Base-by-base conservation (phyloP, 1,140 invertebrate genomes). In the Chelonus insularis region DNA sequence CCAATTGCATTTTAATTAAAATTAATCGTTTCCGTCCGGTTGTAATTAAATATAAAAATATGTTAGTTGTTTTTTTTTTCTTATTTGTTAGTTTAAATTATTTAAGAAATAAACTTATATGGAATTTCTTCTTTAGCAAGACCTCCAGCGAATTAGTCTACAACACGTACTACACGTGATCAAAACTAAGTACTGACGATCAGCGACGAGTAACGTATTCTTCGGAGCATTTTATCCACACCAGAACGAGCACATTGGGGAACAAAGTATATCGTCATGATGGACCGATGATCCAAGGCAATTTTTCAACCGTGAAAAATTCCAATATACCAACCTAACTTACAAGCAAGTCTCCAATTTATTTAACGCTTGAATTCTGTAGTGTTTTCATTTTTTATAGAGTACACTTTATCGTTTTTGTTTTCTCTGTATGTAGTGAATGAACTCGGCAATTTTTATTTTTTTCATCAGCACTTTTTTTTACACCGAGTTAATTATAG, bases 161-260 rank as follows among this genome's bases (percentile, higher is more conserved):
- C n/a, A n/a, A n/a, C 48, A 41, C 50, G 50, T 37, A 41, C 21
- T 37, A 59, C 47, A 20, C 48, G 6, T 16, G 34, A 37, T 45
- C 36, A 51, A 14, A 21, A 14, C 57, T 25, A 60, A 60, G 47
- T 60, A 43, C 39, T n/a, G 14, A n/a, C 18, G 25, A 25, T 59
- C n/a, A 37, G 4, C 39, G 54, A 34, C 39, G 48, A 54, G 39
- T 55, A 55, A 48, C 43, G 25, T 25, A 34, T 18, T 43, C 21
- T 23, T 20, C 16, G 54, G 21, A 61, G 29, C 59, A 25, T 55
- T 61, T 61, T 48, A 61, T 55, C 29, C 51, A 64, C 60, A 65
- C 56, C 54, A 68, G 57, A 65, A 29, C 51, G 62, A 70, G 51
- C 61, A 68, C 60, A 66, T 54, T 20, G 50, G 11, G 25, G 25